phyloP scores from a whole-genome alignment of 2,113 vertebrate genomes.

The Mirounga angustirostris region DNA sequence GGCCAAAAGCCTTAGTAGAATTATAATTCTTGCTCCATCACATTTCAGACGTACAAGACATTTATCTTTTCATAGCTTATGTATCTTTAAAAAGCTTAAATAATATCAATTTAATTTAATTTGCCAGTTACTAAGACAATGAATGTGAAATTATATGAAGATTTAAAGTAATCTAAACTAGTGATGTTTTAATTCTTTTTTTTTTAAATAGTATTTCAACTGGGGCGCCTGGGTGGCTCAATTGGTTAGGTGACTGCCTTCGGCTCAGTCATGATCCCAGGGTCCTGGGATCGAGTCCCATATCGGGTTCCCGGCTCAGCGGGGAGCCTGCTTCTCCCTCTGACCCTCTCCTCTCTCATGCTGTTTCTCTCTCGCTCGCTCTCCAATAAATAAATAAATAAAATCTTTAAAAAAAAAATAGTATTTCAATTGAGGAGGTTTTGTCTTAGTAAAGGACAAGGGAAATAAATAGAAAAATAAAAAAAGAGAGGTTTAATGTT shows the following conservation, averaged over 20 bases:
- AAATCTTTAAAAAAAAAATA: neutral
- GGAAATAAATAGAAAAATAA: neutral
- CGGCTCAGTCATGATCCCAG: too few species aligned
- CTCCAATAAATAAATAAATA: too few species aligned
- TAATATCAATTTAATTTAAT: neutral
- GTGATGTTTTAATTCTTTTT: neutral
- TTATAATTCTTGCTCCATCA: neutral
- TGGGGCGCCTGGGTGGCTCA: too few species aligned
- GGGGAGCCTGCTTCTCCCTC: too few species aligned
- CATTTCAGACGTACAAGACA: neutral
- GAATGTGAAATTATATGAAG: constrained; percentile 18
- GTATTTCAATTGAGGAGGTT: constrained; percentile 12
- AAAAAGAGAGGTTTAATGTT: too few species aligned
- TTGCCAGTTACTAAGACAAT: neutral
- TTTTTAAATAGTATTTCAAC: neutral
- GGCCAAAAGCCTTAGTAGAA: neutral
- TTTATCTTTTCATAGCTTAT: neutral
- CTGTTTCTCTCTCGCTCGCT: too few species aligned
- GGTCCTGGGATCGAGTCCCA: too few species aligned
- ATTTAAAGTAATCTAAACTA: constrained; percentile 2
- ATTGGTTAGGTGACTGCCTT: too few species aligned
- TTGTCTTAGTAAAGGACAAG: neutral
- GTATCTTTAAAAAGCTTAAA: constrained; percentile 16
- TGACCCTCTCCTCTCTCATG: too few species aligned
- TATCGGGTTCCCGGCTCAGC: too few species aligned